Conservation (phyloP, 1,140 invertebrate species). For the Hyles euphorbiae region DNA sequence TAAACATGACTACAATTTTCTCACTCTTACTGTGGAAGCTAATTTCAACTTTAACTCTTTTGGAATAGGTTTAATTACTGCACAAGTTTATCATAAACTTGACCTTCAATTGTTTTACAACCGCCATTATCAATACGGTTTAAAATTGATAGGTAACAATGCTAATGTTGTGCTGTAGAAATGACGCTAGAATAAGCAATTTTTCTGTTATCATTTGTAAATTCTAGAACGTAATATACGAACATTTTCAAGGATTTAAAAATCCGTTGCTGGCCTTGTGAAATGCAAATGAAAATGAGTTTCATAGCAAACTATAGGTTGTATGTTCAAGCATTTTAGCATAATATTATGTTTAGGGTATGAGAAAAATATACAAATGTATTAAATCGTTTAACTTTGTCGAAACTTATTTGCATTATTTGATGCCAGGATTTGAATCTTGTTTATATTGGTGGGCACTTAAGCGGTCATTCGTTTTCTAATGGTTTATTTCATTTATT, state of each 20-base stretch:
- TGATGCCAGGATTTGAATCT: not conserved
- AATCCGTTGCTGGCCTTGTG: no score
- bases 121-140: constrained; percentile 11
- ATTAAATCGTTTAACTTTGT: not conserved
- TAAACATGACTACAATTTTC: constrained; percentile 41
- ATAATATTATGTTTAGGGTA: no score
- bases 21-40: constrained; percentile 3
- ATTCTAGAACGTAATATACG: no score
- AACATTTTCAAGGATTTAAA: no score
- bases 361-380: not conserved
- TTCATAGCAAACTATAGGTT: no score
- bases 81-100: constrained; percentile 8
- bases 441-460: no score
- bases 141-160: no score
- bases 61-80: constrained; percentile 13
- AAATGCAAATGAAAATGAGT: no score
- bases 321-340: no score
- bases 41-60: constrained; percentile 19
- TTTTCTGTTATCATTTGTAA: no score
- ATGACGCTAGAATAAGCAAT: no score
- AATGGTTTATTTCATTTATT: not conserved
- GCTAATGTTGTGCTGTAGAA: no score
- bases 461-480: not conserved
- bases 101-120: constrained; percentile 35
- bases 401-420: not conserved